These are phyloP conservation scores for Polypedilum vanderplanki DNA, from an alignment of 1,140 invertebrate genomes.

Conservation along the genomic window DNA sequence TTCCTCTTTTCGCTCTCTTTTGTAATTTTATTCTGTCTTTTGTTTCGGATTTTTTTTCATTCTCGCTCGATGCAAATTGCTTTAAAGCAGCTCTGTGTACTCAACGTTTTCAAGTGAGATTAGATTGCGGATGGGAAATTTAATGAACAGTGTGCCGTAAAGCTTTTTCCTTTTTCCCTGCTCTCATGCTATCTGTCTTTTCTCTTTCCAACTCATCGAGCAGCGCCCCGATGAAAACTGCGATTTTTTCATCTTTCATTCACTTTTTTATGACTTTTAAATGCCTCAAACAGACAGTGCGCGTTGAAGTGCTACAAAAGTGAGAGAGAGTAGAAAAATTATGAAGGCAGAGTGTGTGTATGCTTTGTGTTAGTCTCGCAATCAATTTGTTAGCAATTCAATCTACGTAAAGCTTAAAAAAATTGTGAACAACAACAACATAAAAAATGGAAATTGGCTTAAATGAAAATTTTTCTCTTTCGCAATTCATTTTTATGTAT, in stretches of 20 bases:
- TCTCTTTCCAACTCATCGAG: not conserved
- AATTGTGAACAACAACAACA: not conserved
- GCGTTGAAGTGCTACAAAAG: not conserved
- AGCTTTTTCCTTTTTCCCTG: not conserved
- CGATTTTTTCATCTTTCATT: not conserved
- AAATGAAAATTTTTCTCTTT: constrained; percentile 3
- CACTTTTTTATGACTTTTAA: constrained; percentile 9
- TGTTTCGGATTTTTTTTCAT: too few species aligned
- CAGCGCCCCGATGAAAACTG: too few species aligned
- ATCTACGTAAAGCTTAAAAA: not conserved
- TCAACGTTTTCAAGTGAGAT: not conserved
- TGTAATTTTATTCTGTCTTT: too few species aligned
- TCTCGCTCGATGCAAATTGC: not conserved
- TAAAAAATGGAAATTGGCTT: not conserved
- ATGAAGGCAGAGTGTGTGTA: too few species aligned
- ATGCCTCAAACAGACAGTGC: constrained; percentile 10
- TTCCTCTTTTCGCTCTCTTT: not conserved
- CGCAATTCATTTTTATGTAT: not conserved
- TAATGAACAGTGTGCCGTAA: constrained; percentile 2
- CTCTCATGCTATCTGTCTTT: not conserved
- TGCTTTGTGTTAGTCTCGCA: not conserved
- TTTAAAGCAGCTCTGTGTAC: constrained; percentile 4
- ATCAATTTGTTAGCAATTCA: constrained; percentile 19
- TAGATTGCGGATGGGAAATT: not conserved
- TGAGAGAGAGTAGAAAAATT: too few species aligned